Evolutionary conservation across 2,888 invertebrate genomes (phyloP).

Genomic region (Agrochola litura): DNA sequence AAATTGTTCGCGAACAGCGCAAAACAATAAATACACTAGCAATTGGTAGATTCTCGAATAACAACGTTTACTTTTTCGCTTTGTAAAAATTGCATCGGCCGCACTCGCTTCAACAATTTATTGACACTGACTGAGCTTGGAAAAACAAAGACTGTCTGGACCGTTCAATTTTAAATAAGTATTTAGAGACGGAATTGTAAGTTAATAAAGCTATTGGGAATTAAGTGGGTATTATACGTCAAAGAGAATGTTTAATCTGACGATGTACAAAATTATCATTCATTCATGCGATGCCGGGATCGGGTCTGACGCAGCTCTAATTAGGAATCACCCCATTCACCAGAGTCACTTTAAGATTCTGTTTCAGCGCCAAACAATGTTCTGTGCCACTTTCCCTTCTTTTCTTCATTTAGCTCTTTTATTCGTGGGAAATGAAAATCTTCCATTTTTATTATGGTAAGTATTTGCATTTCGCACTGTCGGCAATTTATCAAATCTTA

Average conservation of each 20-base stretch:
- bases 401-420: conserved; percentile 27
- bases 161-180: conserved; percentile 55
- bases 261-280: conserved; percentile 61
- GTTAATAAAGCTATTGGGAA: conserved; percentile 40
- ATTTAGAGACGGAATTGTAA: conserved; percentile 43
- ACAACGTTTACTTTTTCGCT: conserved; percentile 70
- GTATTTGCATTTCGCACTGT: not conserved
- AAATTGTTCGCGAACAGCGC: conserved; percentile 61
- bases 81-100: conserved; percentile 73
- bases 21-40: conserved; percentile 69
- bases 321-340: conserved; percentile 59
- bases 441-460: not conserved
- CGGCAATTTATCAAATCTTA: not conserved
- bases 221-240: conserved; percentile 45
- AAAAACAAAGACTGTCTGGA: conserved; percentile 51
- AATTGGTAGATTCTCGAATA: conserved; percentile 68
- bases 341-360: conserved; percentile 61
- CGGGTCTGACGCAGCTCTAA: conserved; percentile 49
- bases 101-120: conserved; percentile 72
- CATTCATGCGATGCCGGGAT: conserved; percentile 47
- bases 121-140: conserved; percentile 59
- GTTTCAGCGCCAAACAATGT: conserved; percentile 58
- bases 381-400: conserved; percentile 42
- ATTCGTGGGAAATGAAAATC: conserved; percentile 31
- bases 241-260: conserved; percentile 55